These are phyloP conservation scores for Diplodus sargus DNA, from an alignment of 2,797 vertebrate species.

Conservation along the genomic window DNA sequence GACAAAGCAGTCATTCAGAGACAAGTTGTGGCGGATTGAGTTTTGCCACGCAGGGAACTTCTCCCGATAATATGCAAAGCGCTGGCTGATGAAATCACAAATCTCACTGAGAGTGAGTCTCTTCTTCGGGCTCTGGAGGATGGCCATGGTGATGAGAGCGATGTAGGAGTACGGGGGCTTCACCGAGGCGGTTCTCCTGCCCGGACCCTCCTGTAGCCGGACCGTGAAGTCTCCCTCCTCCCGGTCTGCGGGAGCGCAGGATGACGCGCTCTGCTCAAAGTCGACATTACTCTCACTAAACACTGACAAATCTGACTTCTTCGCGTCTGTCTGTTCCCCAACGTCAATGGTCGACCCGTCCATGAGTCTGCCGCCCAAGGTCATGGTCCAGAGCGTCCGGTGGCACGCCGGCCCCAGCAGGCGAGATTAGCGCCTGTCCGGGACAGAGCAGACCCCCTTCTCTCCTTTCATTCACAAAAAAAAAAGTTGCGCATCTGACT, in stretches of 20 bases:
- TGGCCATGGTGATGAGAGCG: conserved; percentile 93
- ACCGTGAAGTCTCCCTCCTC: conserved; percentile 32
- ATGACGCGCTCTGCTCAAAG: conserved; percentile 32
- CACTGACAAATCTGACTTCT: conserved; percentile 10
- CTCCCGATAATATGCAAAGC: conserved; percentile 88
- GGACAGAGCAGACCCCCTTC: conserved; percentile 48
- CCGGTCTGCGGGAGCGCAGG: conserved; percentile 18
- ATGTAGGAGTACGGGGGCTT: conserved; percentile 93
- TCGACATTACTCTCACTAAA: background rate
- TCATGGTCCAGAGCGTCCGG: conserved; percentile 73
- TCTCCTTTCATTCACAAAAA: conserved; percentile 72
- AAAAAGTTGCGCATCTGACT: conserved; percentile 54
- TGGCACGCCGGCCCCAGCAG: conserved; percentile 60
- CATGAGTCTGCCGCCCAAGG: conserved; percentile 73
- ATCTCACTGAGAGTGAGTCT: conserved; percentile 90
- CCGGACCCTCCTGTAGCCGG: conserved; percentile 24
- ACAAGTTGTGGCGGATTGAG: conserved; percentile 88
- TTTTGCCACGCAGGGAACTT: conserved; percentile 90
- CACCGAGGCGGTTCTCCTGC: conserved; percentile 51
- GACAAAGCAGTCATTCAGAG: conserved; percentile 87
- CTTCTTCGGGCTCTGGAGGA: conserved; percentile 89
- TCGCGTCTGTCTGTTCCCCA: conserved; percentile 47
- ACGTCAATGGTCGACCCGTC: conserved; percentile 71
- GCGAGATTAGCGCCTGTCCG: conserved; percentile 46
- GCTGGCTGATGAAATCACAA: conserved; percentile 89